Conservation (phyloP, 2,888 invertebrate species). For the Alloplasta piceator region DNA sequence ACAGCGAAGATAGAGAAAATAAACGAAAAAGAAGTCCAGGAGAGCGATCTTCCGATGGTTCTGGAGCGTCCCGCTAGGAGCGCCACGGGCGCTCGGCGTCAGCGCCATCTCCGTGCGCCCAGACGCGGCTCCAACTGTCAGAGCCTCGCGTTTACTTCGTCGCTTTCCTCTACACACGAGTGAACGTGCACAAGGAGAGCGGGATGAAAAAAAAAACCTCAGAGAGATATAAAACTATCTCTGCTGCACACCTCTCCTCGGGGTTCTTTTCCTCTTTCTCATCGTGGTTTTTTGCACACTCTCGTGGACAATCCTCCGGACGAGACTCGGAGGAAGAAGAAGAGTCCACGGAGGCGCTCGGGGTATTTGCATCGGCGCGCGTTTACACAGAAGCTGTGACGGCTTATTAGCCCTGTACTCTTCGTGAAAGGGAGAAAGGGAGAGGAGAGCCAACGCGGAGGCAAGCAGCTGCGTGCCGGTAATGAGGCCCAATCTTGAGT, state of each 20-base stretch:
- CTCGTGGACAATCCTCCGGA: too few species aligned
- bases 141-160: background rate
- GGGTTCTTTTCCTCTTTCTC: conserved; percentile 18
- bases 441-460: background rate
- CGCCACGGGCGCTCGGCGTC: conserved; percentile 18
- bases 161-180: conserved; percentile 1
- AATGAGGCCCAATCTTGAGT: conserved; percentile 79
- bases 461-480: conserved; percentile 80
- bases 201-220: conserved; percentile 8
- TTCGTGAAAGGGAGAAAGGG: conserved; percentile 17
- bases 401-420: conserved; percentile 79
- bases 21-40: conserved; percentile 7
- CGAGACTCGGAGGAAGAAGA: conserved; percentile 18
- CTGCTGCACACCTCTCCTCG: conserved; percentile 1
- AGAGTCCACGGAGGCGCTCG: too few species aligned
- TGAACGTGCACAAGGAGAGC: background rate
- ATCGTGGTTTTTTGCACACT: background rate
- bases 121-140: background rate
- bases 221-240: background rate
- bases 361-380: conserved; percentile 75
- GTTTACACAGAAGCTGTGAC: conserved; percentile 81
- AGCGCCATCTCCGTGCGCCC: conserved; percentile 33
- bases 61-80: conserved; percentile 41
- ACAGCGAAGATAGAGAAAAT: conserved; percentile 7
- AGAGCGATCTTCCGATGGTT: conserved; percentile 1